Evolutionary conservation across 2,888 invertebrate species (phyloP), one percentile per base, ranked within the genome.

Genomic region (Hoplodrina ambigua): DNA sequence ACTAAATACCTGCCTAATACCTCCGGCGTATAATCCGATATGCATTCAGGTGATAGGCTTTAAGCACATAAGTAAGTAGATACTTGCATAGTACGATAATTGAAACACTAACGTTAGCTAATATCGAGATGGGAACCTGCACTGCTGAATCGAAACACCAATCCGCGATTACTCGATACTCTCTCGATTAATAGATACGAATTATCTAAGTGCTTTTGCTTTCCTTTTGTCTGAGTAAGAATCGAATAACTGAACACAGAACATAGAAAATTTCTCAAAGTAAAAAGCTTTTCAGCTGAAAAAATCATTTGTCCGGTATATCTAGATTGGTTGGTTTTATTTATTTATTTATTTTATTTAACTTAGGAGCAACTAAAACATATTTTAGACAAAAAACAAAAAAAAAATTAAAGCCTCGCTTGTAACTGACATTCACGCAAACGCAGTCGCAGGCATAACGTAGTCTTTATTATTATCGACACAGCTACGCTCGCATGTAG

Each of bases 21-120:
- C 55, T 41, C 10, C 11, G n/a, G 30, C 30, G 52, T 55, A 54
- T 64, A 80, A 65, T 69, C 64, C 46, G 57, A 66, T 66, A 67
- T 61, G 65, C 67, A 80, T 69, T 69, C 52, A 65, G 54, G 54
- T 65, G 60, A 60, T 78, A 61, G 69, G 66, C 68, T 82, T 54
- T 64, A 63, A 49, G 76, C 71, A 58, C 75, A 33, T 61, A 65
- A 65, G 59, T 57, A 65, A 65, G 59, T 57, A 65, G 54, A 44
- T 72, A 54, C 66, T 70, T 59, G 67, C 50, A 54, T 62, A 44
- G 69, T 62, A 55, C 57, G 59, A 75, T 72, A 81, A 81, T 80
- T 80, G 76, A 59, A 76, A 75, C 67, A 75, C 80, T 55, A 78
- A 79, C 67, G 46, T 69, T 66, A 44, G 59, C 63, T 75, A 56